These are phyloP conservation scores for Cenopis cana DNA, from an alignment of 2,888 invertebrate species.

Conservation along the genomic window DNA sequence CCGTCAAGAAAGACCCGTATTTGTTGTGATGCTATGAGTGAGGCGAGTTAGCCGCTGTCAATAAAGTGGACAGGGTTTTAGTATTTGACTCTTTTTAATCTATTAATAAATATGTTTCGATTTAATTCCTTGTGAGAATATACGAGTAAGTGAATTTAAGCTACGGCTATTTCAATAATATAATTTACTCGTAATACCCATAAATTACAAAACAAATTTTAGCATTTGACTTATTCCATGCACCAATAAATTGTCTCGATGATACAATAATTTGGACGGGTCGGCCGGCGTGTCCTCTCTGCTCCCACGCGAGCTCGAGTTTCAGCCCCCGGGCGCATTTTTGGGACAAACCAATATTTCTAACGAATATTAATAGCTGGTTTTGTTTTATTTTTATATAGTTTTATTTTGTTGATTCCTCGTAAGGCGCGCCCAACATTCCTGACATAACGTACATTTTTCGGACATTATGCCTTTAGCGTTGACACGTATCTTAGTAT, in stretches of 20 bases:
- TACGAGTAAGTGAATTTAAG: neutral
- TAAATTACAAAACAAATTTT: slow-evolving; percentile 13
- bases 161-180: neutral
- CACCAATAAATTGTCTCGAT: slow-evolving; percentile 59
- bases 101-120: neutral
- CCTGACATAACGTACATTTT: slow-evolving; percentile 63
- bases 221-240: slow-evolving; percentile 14
- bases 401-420: slow-evolving; percentile 67
- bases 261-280: slow-evolving; percentile 45
- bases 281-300: slow-evolving; percentile 68
- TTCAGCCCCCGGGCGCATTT: slow-evolving; percentile 82
- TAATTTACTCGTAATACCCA: slow-evolving; percentile 1
- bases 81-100: too few relatives aligned
- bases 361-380: slow-evolving; percentile 83
- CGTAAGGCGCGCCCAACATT: slow-evolving; percentile 68
- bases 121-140: neutral
- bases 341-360: slow-evolving; percentile 84
- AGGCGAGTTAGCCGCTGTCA: slow-evolving; percentile 48
- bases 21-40: slow-evolving; percentile 45
- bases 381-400: slow-evolving; percentile 74
- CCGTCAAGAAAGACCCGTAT: slow-evolving; percentile 60
- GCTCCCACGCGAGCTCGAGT: slow-evolving; percentile 77
- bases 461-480: slow-evolving; percentile 49
- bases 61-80: slow-evolving; percentile 31
- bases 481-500: slow-evolving; percentile 19